phyloP scores from a whole-genome alignment of 2,888 invertebrate species.

The Nomada fucata region DNA sequence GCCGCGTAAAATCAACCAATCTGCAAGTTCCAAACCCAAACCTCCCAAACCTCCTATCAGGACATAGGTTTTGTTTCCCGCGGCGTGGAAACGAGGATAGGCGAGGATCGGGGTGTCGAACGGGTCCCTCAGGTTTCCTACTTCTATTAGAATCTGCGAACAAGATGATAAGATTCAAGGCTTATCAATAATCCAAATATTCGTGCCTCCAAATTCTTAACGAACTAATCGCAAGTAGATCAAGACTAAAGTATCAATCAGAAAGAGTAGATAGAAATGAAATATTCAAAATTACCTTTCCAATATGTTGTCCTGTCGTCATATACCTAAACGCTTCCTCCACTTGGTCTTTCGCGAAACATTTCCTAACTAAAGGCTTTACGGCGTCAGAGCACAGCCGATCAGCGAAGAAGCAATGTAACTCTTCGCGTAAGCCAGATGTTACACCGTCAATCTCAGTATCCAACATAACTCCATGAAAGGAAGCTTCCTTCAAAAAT shows the following conservation, averaged over 20 bases:
- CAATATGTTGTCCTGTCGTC: conserved; percentile 91
- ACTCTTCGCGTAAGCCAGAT: fast-evolving
- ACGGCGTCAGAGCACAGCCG: conserved; percentile 86
- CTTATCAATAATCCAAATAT: no score
- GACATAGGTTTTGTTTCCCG: conserved; percentile 85
- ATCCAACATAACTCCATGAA: conserved; percentile 92
- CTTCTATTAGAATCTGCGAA: conserved; percentile 33
- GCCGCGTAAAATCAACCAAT: conserved; percentile 94
- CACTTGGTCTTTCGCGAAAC: conserved; percentile 88
- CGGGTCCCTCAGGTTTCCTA: conserved; percentile 52
- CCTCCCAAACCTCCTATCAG: conserved; percentile 95
- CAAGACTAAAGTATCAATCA: no score
- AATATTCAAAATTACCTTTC: conserved; percentile 86
- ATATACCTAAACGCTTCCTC: conserved; percentile 90
- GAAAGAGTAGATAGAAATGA: no score
- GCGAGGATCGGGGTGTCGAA: conserved; percentile 79
- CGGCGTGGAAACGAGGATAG: conserved; percentile 85
- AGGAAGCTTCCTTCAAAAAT: conserved; percentile 90
- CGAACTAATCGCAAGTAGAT: no score
- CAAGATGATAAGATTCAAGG: background rate
- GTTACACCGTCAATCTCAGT: conserved; percentile 85
- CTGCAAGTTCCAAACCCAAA: conserved; percentile 94
- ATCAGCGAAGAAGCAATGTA: fast-evolving
- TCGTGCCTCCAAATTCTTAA: no score
- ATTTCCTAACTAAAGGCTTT: conserved; percentile 88